A percentile compares a stretch with the other conserved stretches of the same genome.
These are phyloP conservation scores for Dendrolimus kikuchii DNA, from an alignment of 1,140 invertebrate genomes.

Conservation along the genomic window DNA sequence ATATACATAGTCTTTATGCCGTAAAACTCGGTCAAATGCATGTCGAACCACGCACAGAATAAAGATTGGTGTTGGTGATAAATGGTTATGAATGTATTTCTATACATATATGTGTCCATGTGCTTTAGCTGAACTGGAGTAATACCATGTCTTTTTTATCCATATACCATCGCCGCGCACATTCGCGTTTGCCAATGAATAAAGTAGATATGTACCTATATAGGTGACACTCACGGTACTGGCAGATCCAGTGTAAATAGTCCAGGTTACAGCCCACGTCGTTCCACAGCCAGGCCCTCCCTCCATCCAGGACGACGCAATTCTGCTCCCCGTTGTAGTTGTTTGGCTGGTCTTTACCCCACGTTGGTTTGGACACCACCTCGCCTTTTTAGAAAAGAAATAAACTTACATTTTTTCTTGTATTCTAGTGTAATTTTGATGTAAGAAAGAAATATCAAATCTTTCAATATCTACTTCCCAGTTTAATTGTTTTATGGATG, in stretches of 20 bases:
- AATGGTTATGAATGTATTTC: too few species aligned
- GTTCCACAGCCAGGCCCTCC: slow-evolving; percentile 92
- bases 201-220: slow-evolving; percentile 64
- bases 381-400: slow-evolving; percentile 73
- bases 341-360: slow-evolving; percentile 95
- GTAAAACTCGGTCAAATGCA: too few species aligned
- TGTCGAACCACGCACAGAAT: too few species aligned
- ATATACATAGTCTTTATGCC: too few species aligned
- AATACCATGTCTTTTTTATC: background rate
- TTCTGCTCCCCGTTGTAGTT: slow-evolving; percentile 97
- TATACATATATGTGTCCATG: too few species aligned
- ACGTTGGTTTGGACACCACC: slow-evolving; percentile 83
- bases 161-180: slow-evolving; percentile 13
- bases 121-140: too few species aligned
- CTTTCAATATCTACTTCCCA: too few species aligned
- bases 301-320: slow-evolving; percentile 92
- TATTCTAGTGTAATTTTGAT: too few species aligned
- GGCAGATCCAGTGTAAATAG: slow-evolving; percentile 94
- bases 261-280: slow-evolving; percentile 95
- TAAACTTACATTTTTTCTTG: background rate
- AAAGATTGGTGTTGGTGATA: too few species aligned
- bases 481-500: too few species aligned
- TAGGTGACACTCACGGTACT: slow-evolving; percentile 82
- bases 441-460: too few species aligned
- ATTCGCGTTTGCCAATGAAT: slow-evolving; percentile 41